A percentile compares a stretch with the other conserved stretches of the same genome.
Evolutionary conservation across 2,888 invertebrate species (phyloP).

Genomic region (Venusia cambrica): DNA sequence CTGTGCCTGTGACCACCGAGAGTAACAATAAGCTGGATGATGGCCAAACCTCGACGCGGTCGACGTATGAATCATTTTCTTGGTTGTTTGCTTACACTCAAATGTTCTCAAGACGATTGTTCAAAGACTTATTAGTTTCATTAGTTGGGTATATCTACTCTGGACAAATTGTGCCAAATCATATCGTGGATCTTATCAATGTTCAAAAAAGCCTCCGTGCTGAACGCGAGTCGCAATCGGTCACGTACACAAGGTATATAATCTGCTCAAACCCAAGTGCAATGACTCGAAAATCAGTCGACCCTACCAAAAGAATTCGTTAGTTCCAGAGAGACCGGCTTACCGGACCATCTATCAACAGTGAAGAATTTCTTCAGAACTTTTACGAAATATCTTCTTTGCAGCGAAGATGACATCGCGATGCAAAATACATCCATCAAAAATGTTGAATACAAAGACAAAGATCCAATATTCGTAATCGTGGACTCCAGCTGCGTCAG

Average conservation of each 20-base stretch:
- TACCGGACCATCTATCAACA: constrained; percentile 23
- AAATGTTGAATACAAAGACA: constrained; percentile 33
- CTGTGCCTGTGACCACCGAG: constrained; percentile 34
- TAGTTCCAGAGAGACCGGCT: constrained; percentile 43
- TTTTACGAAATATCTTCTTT: constrained; percentile 51
- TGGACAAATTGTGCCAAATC: constrained; percentile 47
- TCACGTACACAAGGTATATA: constrained; percentile 51
- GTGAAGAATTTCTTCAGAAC: constrained; percentile 35
- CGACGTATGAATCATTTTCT: constrained; percentile 63
- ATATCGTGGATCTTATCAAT: constrained; percentile 52
- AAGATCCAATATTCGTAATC: constrained; percentile 47
- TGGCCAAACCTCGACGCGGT: constrained; percentile 37
- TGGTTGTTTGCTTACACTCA: constrained; percentile 52
- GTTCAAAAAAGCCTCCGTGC: constrained; percentile 45
- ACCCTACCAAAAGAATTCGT: constrained; percentile 45
- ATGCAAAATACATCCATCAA: constrained; percentile 36
- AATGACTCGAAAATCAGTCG: constrained; percentile 33
- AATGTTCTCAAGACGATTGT: constrained; percentile 56
- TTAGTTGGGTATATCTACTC: constrained; percentile 45
- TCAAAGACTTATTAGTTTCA: constrained; percentile 50
- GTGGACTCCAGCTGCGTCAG: constrained; percentile 45
- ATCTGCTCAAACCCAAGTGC: constrained; percentile 40
- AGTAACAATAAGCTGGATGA: constrained; percentile 37
- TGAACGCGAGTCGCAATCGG: constrained; percentile 45
- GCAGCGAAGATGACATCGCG: constrained; percentile 48